Evolutionary conservation across 1,140 invertebrate genomes (phyloP).

Genomic region (Ceratina japonica): DNA sequence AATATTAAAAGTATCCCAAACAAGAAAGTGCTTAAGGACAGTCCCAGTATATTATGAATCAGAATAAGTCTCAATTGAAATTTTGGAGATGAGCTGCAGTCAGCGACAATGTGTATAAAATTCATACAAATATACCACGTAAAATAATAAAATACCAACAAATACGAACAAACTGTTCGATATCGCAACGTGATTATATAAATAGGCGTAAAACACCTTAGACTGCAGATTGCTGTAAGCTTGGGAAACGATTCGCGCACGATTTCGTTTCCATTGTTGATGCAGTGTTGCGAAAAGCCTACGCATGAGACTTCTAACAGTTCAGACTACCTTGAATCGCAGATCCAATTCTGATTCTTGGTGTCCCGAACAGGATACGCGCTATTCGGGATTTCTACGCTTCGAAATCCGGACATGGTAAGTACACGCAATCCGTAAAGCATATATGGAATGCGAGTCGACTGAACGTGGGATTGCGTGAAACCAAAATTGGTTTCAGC

Average conservation of each 20-base stretch:
- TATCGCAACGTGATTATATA: background rate
- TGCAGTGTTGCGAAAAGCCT: conserved; percentile 24
- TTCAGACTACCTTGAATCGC: background rate
- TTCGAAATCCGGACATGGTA: background rate
- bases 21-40: no score
- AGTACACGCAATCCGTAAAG: background rate
- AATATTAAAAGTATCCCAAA: no score
- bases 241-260: conserved; percentile 12
- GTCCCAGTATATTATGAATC: no score
- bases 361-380: conserved; percentile 13
- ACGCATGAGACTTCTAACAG: conserved; percentile 6
- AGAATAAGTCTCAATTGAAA: no score
- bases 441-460: background rate
- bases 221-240: background rate
- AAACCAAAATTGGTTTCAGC: background rate
- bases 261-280: conserved; percentile 30
- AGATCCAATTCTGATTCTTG: background rate
- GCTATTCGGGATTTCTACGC: background rate
- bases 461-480: background rate
- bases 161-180: background rate
- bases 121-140: no score
- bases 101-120: no score
- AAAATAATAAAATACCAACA: no score
- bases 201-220: background rate
- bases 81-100: no score